Evolutionary conservation across 2,113 vertebrate species (phyloP).

Genomic region (Callospermophilus lateralis): DNA sequence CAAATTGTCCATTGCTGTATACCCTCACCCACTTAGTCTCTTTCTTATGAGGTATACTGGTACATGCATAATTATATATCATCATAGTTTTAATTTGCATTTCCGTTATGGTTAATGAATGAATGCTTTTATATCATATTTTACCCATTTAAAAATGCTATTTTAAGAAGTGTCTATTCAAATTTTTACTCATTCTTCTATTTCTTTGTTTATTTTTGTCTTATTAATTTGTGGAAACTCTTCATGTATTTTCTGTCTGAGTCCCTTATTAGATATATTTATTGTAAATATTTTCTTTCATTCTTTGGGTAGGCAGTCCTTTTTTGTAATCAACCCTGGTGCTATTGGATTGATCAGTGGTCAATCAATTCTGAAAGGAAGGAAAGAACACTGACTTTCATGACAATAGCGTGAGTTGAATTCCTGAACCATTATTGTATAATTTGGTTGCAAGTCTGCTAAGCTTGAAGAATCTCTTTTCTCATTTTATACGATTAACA

Average conservation of each 20-base stretch:
- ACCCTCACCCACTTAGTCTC: neutral
- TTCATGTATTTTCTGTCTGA: neutral
- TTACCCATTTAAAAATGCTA: neutral
- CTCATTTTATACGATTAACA: neutral
- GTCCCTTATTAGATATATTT: neutral
- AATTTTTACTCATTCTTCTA: neutral
- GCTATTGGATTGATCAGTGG: neutral
- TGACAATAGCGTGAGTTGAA: neutral
- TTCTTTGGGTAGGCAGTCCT: neutral
- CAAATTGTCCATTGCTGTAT: neutral
- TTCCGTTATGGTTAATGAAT: neutral
- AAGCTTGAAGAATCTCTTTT: neutral
- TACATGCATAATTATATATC: neutral
- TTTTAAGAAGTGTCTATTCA: neutral
- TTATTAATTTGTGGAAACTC: neutral
- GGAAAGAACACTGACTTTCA: neutral
- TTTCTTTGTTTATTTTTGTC: slow-evolving; percentile 14
- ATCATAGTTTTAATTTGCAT: neutral
- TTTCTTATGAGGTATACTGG: neutral
- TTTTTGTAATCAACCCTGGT: neutral
- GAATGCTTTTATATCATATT: neutral
- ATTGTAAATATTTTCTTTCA: neutral
- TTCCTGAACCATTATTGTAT: neutral
- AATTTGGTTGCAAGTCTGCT: neutral
- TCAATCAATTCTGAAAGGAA: slow-evolving; percentile 4